Percentiles rank a stretch among this genome's conserved stretches.
phyloP scores from a whole-genome alignment of 2,797 vertebrate species.

The Notoglanidium macrostoma region DNA sequence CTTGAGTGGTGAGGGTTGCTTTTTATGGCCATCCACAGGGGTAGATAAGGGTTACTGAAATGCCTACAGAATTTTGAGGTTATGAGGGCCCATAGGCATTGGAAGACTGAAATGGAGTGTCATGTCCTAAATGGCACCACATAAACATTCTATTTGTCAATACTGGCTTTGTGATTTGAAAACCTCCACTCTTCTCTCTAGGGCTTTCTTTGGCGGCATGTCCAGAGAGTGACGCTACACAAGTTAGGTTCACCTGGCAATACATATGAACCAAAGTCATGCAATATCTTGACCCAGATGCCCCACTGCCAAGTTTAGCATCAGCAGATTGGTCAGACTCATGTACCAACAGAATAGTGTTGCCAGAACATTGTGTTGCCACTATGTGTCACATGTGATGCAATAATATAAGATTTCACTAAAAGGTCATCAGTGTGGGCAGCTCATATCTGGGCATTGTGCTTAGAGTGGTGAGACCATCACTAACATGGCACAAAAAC shows the following conservation, averaged over 20 bases:
- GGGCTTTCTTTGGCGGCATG: neutral
- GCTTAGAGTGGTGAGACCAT: neutral
- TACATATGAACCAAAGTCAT: too few species aligned
- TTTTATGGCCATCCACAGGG: too few species aligned
- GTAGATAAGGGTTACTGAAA: too few species aligned
- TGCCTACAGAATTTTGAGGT: too few species aligned
- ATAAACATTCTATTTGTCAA: too few species aligned
- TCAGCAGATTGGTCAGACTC: neutral
- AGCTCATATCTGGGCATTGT: neutral
- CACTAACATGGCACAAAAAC: neutral
- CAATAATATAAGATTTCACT: neutral
- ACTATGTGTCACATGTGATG: neutral
- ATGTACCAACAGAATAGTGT: neutral
- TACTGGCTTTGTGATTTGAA: too few species aligned
- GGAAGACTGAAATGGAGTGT: too few species aligned
- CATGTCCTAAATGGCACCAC: too few species aligned
- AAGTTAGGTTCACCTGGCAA: neutral
- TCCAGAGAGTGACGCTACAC: neutral
- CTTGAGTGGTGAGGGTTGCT: too few species aligned
- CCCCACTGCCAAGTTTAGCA: neutral
- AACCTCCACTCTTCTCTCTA: neutral
- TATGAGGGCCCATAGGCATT: too few species aligned
- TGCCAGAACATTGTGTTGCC: neutral
- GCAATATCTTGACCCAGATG: neutral
- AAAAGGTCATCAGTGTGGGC: neutral